These are phyloP conservation scores for Brachionus calyciflorus DNA, from an alignment of 1,140 invertebrate genomes.

Conservation along the genomic window DNA sequence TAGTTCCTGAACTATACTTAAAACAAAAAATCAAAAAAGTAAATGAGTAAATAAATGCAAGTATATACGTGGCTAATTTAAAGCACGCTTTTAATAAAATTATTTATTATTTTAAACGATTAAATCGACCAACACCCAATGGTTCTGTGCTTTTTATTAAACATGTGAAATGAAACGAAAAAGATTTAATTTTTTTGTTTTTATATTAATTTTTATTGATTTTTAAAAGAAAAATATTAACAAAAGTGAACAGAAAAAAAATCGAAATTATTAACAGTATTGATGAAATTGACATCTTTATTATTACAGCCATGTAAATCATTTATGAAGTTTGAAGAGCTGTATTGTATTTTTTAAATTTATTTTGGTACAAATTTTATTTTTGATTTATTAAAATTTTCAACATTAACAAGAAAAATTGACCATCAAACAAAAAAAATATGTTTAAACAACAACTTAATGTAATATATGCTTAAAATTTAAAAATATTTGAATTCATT, in stretches of 20 bases:
- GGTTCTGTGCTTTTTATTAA: too few species aligned
- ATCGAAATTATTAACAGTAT: conserved; percentile 15
- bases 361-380: conserved; percentile 33
- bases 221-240: not conserved
- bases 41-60: too few species aligned
- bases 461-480: conserved; percentile 21
- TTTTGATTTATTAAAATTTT: not conserved
- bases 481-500: conserved; percentile 34
- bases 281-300: not conserved
- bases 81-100: too few species aligned
- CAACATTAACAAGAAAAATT: not conserved
- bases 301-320: too few species aligned
- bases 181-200: too few species aligned
- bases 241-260: not conserved
- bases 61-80: too few species aligned
- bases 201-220: conserved; percentile 15
- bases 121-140: too few species aligned
- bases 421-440: not conserved
- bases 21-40: too few species aligned
- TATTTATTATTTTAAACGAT: too few species aligned
- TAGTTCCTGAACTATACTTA: too few species aligned
- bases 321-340: too few species aligned
- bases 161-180: too few species aligned
- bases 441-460: not conserved
- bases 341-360: not conserved